Conservation (phyloP, 2,113 vertebrate species). For the Propithecus coquereli region DNA sequence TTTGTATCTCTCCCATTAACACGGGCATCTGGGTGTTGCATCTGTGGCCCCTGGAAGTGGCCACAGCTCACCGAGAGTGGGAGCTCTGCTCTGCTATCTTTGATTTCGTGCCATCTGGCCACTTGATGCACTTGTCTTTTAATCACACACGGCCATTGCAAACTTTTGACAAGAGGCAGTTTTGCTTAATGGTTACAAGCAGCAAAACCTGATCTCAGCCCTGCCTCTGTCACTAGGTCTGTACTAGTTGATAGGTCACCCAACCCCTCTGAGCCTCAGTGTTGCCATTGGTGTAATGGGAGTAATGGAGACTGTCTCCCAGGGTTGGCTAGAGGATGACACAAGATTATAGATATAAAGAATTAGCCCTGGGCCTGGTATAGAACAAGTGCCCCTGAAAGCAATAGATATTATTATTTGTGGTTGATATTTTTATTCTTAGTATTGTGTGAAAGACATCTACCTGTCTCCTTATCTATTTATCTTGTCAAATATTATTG, state of each 20-base stretch:
- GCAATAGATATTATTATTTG: not conserved
- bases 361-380: not conserved
- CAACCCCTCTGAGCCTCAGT: not conserved
- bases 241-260: rapidly evolving
- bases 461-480: not conserved
- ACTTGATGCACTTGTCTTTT: not conserved
- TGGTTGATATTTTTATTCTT: conserved; percentile 7
- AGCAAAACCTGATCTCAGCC: not conserved
- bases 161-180: not conserved
- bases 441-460: not conserved
- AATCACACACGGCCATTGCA: not conserved
- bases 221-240: not conserved
- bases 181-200: not conserved
- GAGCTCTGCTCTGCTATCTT: not conserved
- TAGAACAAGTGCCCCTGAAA: not conserved
- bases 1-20: not conserved
- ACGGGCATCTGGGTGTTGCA: not conserved
- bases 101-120: not conserved
- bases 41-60: not conserved
- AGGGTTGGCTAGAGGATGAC: not conserved
- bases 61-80: not conserved
- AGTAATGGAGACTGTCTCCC: not conserved
- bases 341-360: not conserved
- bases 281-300: not conserved
- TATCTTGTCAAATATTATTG: not conserved